These are phyloP conservation scores for Polydrusus tereticollis DNA, from an alignment of 2,888 invertebrate species.

Conservation along the genomic window DNA sequence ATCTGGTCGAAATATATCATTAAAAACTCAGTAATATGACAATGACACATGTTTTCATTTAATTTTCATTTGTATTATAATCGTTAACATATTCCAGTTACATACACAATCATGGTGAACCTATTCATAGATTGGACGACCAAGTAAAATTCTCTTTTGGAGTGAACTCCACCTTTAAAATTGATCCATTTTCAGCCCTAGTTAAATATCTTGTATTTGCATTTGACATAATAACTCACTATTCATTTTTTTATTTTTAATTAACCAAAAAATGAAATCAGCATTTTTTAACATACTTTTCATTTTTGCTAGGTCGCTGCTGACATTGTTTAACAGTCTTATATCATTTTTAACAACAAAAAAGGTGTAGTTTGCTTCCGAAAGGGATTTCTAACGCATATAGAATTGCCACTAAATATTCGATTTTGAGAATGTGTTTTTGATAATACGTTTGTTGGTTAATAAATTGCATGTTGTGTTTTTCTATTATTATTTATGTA, in stretches of 20 bases:
- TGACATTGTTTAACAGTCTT: constrained; percentile 34
- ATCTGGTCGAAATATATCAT: too few relatives aligned
- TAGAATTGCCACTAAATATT: constrained; percentile 48
- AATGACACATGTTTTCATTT: too few relatives aligned
- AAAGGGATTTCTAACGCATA: constrained; percentile 55
- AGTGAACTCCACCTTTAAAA: constrained; percentile 69
- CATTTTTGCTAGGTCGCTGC: constrained; percentile 22
- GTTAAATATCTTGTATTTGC: constrained; percentile 60
- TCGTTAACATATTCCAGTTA: too few relatives aligned
- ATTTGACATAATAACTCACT: constrained; percentile 60
- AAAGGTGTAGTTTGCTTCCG: constrained; percentile 70
- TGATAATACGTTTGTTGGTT: constrained; percentile 17
- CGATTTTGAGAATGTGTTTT: constrained; percentile 32
- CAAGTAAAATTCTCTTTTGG: constrained; percentile 59
- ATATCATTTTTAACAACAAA: constrained; percentile 55
- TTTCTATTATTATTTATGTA: constrained; percentile 37
- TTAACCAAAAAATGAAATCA: constrained; percentile 7
- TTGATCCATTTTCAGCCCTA: constrained; percentile 40
- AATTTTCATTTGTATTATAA: too few relatives aligned
- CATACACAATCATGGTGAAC: not conserved
- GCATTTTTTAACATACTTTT: constrained; percentile 26
- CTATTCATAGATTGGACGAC: constrained; percentile 39
- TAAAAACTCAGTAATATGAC: too few relatives aligned
- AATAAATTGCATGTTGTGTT: constrained; percentile 47
- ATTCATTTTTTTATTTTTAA: constrained; percentile 26